Conservation (phyloP, 1,140 invertebrate species). For the Tyrophagus putrescentiae region DNA sequence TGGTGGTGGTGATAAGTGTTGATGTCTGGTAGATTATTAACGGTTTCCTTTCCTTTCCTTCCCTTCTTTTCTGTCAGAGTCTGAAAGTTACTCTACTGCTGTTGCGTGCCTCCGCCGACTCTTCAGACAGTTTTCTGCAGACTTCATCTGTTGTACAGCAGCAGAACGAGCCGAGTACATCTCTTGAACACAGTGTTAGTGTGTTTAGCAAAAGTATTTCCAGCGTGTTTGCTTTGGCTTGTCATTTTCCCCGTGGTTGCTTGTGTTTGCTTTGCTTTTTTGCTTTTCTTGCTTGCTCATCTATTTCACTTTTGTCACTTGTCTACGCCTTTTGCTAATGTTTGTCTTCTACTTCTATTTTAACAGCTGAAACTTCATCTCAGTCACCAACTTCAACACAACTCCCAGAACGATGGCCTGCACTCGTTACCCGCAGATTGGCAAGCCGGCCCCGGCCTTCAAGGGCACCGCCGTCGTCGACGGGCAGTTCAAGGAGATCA, state of each 20-base stretch:
- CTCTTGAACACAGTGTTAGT: too few relatives aligned
- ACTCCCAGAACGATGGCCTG: too few relatives aligned
- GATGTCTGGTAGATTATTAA: too few relatives aligned
- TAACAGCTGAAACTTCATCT: neutral
- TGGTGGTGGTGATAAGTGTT: too few relatives aligned
- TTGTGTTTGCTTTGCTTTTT: neutral
- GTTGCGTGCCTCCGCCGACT: too few relatives aligned
- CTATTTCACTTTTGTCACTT: neutral
- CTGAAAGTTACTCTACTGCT: neutral
- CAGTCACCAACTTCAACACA: neutral
- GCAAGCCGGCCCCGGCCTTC: slow-evolving; percentile 49
- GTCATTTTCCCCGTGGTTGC: too few relatives aligned
- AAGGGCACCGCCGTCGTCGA: slow-evolving; percentile 74
- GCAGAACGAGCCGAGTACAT: too few relatives aligned
- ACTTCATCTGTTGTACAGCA: too few relatives aligned
- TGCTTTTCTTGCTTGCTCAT: neutral
- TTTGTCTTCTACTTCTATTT: neutral
- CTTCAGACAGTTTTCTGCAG: too few relatives aligned
- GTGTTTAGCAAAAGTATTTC: too few relatives aligned
- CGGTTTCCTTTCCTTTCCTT: too few relatives aligned
- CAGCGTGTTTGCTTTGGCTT: too few relatives aligned
- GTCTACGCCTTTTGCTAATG: neutral
- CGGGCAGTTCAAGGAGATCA: slow-evolving; percentile 76
- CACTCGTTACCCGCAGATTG: slow-evolving; percentile 16
- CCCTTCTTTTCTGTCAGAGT: neutral